Conservation (phyloP, 2,797 vertebrate species). For the Neolamprologus multifasciatus region DNA sequence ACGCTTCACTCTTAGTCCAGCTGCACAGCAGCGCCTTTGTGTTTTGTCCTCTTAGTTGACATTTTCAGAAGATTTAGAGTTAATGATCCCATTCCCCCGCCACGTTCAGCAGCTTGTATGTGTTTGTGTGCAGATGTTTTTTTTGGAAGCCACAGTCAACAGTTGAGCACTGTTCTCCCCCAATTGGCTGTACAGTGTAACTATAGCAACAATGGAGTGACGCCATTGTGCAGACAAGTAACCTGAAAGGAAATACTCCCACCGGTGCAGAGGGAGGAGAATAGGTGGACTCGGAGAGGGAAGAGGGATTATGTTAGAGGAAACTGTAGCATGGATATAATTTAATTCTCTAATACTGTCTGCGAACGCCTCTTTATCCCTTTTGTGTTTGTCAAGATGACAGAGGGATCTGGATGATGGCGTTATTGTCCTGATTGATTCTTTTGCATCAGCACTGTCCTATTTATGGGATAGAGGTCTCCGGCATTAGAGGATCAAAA, state of each 20-base stretch:
- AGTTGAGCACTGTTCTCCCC: not conserved
- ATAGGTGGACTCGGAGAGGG: not conserved
- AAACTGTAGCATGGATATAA: not conserved
- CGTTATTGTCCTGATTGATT: conserved; percentile 31
- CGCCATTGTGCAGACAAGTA: conserved; percentile 8
- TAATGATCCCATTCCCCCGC: not conserved
- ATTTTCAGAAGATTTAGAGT: conserved; percentile 25
- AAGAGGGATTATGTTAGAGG: not conserved
- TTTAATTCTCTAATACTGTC: not conserved
- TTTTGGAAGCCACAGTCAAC: not conserved
- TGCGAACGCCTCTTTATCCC: not conserved
- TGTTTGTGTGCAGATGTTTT: not conserved
- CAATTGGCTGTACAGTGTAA: conserved; percentile 25
- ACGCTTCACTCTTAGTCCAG: not conserved
- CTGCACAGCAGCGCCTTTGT: conserved; percentile 23
- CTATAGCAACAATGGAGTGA: conserved; percentile 57
- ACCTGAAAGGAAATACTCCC: conserved; percentile 14
- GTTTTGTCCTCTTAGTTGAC: conserved; percentile 19
- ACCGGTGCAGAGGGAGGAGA: not conserved
- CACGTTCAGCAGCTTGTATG: not conserved
- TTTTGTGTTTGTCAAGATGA: conserved; percentile 21
- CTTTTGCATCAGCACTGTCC: not conserved
- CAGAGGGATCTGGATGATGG: not conserved
- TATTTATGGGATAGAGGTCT: conserved; percentile 41
- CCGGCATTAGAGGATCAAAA: conserved; percentile 22